phyloP scores from a whole-genome alignment of 2,888 invertebrate species.

The Spodoptera exigua region DNA sequence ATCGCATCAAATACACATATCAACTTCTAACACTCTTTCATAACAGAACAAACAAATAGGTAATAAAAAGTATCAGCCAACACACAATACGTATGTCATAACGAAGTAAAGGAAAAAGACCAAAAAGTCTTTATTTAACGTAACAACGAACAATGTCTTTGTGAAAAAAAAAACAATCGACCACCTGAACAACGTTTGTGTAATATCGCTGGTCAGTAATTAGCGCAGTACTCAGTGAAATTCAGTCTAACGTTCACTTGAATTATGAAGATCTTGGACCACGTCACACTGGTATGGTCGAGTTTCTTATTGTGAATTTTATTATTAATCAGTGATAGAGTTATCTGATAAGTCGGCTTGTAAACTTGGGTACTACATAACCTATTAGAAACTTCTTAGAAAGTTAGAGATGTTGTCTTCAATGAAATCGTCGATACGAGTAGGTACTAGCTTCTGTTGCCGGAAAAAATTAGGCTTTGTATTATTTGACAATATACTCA shows the following conservation, averaged over 20 bases:
- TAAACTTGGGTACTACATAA: not conserved
- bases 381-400: too few species aligned
- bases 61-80: not conserved
- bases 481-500: too few species aligned
- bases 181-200: constrained; percentile 30
- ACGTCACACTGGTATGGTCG: constrained; percentile 41
- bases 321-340: too few species aligned
- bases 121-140: constrained; percentile 15
- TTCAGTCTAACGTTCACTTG: constrained; percentile 1
- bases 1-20: not conserved
- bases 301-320: not conserved
- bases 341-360: too few species aligned
- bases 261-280: constrained; percentile 38
- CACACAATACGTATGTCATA: constrained; percentile 47
- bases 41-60: not conserved
- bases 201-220: constrained; percentile 12
- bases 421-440: too few species aligned
- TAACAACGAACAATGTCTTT: constrained; percentile 41
- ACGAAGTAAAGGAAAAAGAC: constrained; percentile 19
- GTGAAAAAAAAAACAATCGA: constrained; percentile 11
- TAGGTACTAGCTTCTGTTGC: too few species aligned
- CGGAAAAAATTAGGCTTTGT: too few species aligned
- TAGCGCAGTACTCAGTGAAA: constrained; percentile 11
- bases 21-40: not conserved
- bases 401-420: too few species aligned